Evolutionary conservation across 2,888 invertebrate species (phyloP).

Genomic region (Parthenolecanium corni): DNA sequence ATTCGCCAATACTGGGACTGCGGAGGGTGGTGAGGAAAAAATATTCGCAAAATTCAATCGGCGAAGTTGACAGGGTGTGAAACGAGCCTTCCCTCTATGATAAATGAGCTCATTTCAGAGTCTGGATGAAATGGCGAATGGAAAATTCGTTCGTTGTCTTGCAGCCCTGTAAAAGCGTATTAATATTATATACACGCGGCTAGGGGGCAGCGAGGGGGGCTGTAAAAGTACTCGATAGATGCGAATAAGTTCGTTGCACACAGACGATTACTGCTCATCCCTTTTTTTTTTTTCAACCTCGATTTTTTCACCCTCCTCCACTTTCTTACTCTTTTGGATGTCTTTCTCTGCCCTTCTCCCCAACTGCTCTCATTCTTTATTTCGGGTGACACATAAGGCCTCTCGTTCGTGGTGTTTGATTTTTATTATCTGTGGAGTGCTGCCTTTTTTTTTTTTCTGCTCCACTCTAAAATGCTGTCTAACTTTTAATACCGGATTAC

Average conservation of each 20-base stretch:
- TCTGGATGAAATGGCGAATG: slow-evolving; percentile 21
- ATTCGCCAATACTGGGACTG: neutral
- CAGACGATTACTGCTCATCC: neutral
- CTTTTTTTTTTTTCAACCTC: neutral
- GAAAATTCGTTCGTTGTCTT: slow-evolving; percentile 22
- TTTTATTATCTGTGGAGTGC: slow-evolving; percentile 17
- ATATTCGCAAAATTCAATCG: slow-evolving; percentile 26
- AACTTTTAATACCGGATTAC: slow-evolving; percentile 22
- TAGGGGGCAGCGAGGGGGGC: neutral
- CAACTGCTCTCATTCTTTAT: neutral
- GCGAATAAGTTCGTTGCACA: neutral
- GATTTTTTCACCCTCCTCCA: neutral
- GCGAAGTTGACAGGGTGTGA: slow-evolving; percentile 28
- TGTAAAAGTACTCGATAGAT: neutral
- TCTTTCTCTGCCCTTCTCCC: neutral
- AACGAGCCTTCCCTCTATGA: slow-evolving; percentile 27
- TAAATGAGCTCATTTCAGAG: slow-evolving; percentile 26
- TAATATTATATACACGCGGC: slow-evolving; percentile 2
- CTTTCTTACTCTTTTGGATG: neutral
- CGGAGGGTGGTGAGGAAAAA: slow-evolving; percentile 3
- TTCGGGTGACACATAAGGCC: neutral
- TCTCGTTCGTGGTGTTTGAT: neutral
- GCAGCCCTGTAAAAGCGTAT: slow-evolving; percentile 19
- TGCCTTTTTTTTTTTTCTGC: no score
- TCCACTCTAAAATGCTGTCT: slow-evolving; percentile 11